These are phyloP conservation scores for Stichodactyla mertensii DNA, from an alignment of 64 coral and sea anemone species.

Conservation along the genomic window DNA sequence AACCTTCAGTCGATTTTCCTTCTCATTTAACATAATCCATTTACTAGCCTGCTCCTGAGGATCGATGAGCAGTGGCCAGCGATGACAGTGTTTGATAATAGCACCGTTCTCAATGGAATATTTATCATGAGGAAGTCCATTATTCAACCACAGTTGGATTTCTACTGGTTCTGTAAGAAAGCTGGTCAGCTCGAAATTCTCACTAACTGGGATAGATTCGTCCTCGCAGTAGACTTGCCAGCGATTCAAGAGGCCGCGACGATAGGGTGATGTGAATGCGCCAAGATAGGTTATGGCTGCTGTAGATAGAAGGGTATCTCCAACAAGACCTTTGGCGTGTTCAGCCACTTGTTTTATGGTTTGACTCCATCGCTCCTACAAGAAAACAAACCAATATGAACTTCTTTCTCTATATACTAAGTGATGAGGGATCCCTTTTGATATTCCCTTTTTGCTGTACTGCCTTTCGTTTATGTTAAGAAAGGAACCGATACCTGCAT, in stretches of 20 bases:
- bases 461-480: no score
- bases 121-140: slow-evolving; percentile 76
- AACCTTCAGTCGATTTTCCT: slow-evolving; percentile 78
- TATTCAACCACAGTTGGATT: slow-evolving; percentile 89
- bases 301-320: slow-evolving; percentile 67
- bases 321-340: slow-evolving; percentile 51
- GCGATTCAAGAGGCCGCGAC: slow-evolving; percentile 42
- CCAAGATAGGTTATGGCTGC: slow-evolving; percentile 84
- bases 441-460: no score
- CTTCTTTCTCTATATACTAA: no score
- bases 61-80: slow-evolving; percentile 81
- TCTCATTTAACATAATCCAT: slow-evolving; percentile 88
- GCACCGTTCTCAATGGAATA: slow-evolving; percentile 86
- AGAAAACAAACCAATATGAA: not conserved
- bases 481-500: no score
- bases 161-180: slow-evolving; percentile 83
- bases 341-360: slow-evolving; percentile 55
- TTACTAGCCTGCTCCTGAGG: slow-evolving; percentile 89
- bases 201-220: slow-evolving; percentile 56
- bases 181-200: slow-evolving; percentile 77
- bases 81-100: slow-evolving; percentile 75
- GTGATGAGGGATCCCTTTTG: no score
- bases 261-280: slow-evolving; percentile 65
- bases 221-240: slow-evolving; percentile 69
- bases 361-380: slow-evolving; percentile 74